Conservation (phyloP, 1,140 invertebrate species). For the Tetranychus cinnabarinus region DNA sequence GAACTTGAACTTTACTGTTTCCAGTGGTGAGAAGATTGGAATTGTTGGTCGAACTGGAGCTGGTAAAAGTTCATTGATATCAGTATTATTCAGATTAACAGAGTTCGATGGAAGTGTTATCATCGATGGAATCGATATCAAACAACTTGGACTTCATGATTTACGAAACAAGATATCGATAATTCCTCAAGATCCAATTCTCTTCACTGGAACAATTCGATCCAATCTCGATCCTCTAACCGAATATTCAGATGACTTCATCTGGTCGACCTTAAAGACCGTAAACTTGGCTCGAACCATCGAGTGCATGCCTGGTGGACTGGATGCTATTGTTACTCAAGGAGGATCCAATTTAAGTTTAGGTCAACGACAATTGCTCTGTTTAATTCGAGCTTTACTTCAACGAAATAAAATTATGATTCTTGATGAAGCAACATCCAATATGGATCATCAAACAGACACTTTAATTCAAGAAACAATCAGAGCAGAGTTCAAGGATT, state of each 20-base stretch:
- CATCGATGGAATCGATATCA: slow-evolving; percentile 21
- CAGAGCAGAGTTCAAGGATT: slow-evolving; percentile 44
- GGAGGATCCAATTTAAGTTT: slow-evolving; percentile 39
- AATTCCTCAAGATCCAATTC: slow-evolving; percentile 32
- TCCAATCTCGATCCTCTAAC: slow-evolving; percentile 18
- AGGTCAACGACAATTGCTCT: slow-evolving; percentile 56
- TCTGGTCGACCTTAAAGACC: slow-evolving; percentile 16
- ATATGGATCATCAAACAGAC: slow-evolving; percentile 71
- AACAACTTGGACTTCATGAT: slow-evolving; percentile 12
- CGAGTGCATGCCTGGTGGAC: slow-evolving; percentile 8
- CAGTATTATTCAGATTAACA: slow-evolving; percentile 48
- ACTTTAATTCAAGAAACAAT: slow-evolving; percentile 59
- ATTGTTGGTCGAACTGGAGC: slow-evolving; percentile 70
- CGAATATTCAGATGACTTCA: slow-evolving; percentile 14
- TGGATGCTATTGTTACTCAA: slow-evolving; percentile 18
- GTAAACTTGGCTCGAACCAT: slow-evolving; percentile 16
- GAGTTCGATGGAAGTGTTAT: slow-evolving; percentile 33
- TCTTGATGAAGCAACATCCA: slow-evolving; percentile 90
- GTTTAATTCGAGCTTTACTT: slow-evolving; percentile 57
- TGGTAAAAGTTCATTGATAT: slow-evolving; percentile 68
- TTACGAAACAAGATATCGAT: slow-evolving; percentile 23
- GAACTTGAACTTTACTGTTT: slow-evolving; percentile 15
- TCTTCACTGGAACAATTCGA: slow-evolving; percentile 24
- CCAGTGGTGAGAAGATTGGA: slow-evolving; percentile 35
- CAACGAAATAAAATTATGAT: slow-evolving; percentile 64